Evolutionary conservation across 1,140 invertebrate genomes (phyloP), one percentile per base, ranked within the genome.

Genomic region (Sycophaga agraensis): DNA sequence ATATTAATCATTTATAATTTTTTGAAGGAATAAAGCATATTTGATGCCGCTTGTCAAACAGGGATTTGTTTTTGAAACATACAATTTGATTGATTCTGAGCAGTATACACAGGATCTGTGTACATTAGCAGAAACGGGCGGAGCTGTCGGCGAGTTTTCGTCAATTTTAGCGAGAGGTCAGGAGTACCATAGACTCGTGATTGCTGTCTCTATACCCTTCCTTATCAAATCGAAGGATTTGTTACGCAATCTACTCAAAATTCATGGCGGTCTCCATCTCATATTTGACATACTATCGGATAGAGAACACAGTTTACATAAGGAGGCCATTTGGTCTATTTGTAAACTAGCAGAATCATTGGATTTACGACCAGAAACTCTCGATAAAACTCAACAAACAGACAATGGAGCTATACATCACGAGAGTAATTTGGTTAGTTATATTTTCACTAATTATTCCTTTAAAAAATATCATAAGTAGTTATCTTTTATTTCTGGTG

Each of bases 141-240:
- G 73, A 6, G 73, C 73, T 4, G 63, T 78, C 5, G 78, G 78
- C 0, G 72, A 80, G 12, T 35, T 81, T 0, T 65, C 68, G 0
- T 62, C 72, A 3, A 71, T 73, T 42, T 35, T 81, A 2, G 19
- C 73, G 2, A 70, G 74, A 4, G 76, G 74, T 3, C 64, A 73
- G 3, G 73, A 78, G 8, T 12, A 50, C 5, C 63, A 77, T 16
- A 77, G 75, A 48, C 54, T 66, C 8, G 59, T 76, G 0, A 71
- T 73, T 14, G 78, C 77, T 11, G 56, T 80, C 0, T 80, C 79
- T 14, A 77, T 81, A 66, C 79, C 79, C 0, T 78, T 77, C 56
- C 35, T 80, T 8, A 69, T 80, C 8, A 73, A 71, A 6, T 72
- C 67, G 0, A 72, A 68, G n/a, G 51, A 64, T 8, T 65, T 53